Evolutionary conservation across 2,797 vertebrate genomes (phyloP).

Genomic region (Netta rufina): DNA sequence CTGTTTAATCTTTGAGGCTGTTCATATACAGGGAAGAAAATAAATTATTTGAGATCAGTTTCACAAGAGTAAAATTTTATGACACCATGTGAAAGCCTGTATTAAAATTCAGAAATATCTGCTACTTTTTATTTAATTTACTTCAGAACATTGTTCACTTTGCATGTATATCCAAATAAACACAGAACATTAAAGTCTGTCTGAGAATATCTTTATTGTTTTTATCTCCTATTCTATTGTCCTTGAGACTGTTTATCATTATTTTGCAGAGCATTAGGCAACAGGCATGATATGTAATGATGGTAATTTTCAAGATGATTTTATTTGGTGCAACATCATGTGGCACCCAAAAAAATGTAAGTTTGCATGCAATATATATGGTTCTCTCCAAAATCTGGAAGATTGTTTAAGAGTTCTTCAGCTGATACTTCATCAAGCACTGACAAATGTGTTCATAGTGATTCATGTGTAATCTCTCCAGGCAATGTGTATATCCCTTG

Average conservation of each 20-base stretch:
- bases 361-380: not conserved
- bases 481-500: not conserved
- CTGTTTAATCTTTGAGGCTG: not conserved
- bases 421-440: not conserved
- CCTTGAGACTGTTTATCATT: not conserved
- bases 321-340: not conserved
- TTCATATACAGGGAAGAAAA: not conserved
- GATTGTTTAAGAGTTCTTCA: not conserved
- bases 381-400: not conserved
- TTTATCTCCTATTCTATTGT: not conserved
- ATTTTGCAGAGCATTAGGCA: not conserved
- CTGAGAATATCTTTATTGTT: not conserved
- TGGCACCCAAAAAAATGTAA: not conserved
- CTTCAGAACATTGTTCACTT: not conserved
- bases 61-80: not conserved
- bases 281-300: not conserved
- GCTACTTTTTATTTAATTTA: not conserved
- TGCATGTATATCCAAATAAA: not conserved
- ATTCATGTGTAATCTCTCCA: not conserved
- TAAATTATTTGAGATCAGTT: not conserved
- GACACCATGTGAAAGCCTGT: not conserved
- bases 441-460: not conserved
- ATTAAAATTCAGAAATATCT: constrained; percentile 9
- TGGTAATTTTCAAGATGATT: not conserved
- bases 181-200: not conserved